Conservation (phyloP, 2,888 invertebrate species). For the Disparrhopalites patrizii region DNA sequence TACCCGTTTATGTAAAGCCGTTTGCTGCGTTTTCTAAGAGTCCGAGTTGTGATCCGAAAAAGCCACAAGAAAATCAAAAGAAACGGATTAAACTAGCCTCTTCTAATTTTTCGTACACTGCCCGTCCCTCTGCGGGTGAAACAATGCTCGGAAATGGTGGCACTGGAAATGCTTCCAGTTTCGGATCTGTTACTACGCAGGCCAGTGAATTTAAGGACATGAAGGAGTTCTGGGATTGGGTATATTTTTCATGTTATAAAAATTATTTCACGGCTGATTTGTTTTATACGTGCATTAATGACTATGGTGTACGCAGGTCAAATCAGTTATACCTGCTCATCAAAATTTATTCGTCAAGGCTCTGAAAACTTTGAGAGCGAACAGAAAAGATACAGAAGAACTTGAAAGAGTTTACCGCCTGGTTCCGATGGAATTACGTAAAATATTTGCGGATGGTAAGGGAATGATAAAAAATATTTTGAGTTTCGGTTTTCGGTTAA, state of each 20-base stretch:
- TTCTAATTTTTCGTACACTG: slow-evolving; percentile 4
- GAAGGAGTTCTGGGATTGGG: slow-evolving; percentile 26
- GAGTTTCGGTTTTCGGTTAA: no score
- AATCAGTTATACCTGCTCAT: no score
- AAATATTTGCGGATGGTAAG: no score
- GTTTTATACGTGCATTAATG: no score
- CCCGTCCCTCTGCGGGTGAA: not conserved
- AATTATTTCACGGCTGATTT: no score
- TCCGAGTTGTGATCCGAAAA: not conserved
- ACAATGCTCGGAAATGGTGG: not conserved
- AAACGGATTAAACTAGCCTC: slow-evolving; percentile 18
- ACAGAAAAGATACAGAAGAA: not conserved
- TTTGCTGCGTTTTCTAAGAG: slow-evolving; percentile 28
- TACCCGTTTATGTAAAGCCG: slow-evolving; percentile 28
- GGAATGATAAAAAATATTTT: no score
- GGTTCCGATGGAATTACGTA: no score
- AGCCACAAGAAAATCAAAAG: not conserved
- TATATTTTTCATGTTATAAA: not conserved
- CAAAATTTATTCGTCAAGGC: no score
- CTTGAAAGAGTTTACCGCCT: no score
- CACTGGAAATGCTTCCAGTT: not conserved
- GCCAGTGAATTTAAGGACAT: slow-evolving; percentile 6
- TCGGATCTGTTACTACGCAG: not conserved
- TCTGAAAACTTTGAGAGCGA: no score
- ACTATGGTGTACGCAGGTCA: no score